A percentile compares a stretch with the other conserved stretches of the same genome.
Conservation (phyloP, 2,113 vertebrate genomes). For the Uropsilus gracilis region DNA sequence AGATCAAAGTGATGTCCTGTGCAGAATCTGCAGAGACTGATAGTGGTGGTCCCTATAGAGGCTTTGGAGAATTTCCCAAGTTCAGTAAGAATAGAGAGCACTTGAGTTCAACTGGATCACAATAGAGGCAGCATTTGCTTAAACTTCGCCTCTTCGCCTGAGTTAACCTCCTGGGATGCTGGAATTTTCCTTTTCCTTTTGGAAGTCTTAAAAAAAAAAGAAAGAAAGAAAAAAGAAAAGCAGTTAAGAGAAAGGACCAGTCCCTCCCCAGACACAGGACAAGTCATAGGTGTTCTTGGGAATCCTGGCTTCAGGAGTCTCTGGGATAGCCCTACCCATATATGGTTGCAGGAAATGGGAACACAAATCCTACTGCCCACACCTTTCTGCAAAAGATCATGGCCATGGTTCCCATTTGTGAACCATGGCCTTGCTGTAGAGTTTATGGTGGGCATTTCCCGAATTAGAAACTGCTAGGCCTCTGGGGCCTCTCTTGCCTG, state of each 20-base stretch:
- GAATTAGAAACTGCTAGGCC: not conserved
- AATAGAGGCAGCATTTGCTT: not conserved
- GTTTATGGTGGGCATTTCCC: not conserved
- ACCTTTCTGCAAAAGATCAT: not conserved
- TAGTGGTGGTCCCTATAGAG: not conserved
- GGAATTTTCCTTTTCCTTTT: slow-evolving; percentile 26
- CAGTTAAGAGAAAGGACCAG: not conserved
- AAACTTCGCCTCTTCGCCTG: not conserved
- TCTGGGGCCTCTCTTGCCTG: not conserved
- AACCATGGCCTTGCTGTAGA: not conserved
- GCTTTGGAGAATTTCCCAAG: not conserved
- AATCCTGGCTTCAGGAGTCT: not conserved
- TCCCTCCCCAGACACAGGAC: not conserved
- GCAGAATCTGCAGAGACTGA: not conserved
- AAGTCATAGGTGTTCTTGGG: not conserved
- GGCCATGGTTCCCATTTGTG: not conserved
- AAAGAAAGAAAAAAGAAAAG: not conserved
- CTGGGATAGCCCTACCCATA: not conserved
- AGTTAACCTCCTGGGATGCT: not conserved
- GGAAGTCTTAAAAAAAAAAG: not conserved
- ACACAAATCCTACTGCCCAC: not conserved
- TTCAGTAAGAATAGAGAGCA: not conserved
- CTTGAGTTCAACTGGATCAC: not conserved
- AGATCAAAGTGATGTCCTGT: not conserved
- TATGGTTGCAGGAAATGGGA: not conserved